A percentile compares a stretch with the other conserved stretches of the same genome.
Conservation (phyloP, 2,888 invertebrate genomes). For the Caenorhabditis angaria region DNA sequence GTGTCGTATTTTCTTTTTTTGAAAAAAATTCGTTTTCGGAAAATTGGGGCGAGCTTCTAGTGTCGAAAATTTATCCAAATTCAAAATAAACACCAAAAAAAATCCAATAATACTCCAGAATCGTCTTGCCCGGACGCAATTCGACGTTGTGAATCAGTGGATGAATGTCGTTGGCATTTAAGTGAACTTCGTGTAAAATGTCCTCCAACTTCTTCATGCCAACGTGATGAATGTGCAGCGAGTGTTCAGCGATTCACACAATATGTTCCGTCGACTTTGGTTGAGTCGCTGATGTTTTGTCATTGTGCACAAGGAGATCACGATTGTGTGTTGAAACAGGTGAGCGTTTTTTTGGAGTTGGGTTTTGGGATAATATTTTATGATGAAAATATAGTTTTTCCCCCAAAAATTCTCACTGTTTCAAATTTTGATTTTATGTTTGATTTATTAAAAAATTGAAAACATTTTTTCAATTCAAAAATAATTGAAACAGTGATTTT, state of each 20-base stretch:
- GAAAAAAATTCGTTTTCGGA: too few species aligned
- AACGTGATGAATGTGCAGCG: slow-evolving; percentile 60
- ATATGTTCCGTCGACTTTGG: slow-evolving; percentile 59
- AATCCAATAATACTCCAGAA: slow-evolving; percentile 53
- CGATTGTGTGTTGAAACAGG: slow-evolving; percentile 60
- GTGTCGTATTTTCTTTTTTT: too few species aligned
- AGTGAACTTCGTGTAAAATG: slow-evolving; percentile 62
- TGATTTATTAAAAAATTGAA: too few species aligned
- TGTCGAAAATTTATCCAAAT: too few species aligned
- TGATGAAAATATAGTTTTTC: too few species aligned
- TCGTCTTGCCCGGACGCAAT: slow-evolving; percentile 62
- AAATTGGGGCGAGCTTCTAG: too few species aligned
- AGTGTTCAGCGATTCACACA: slow-evolving; percentile 60
- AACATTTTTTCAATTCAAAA: too few species aligned
- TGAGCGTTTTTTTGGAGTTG: slow-evolving; percentile 20
- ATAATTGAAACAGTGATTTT: too few species aligned
- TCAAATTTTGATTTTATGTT: too few species aligned
- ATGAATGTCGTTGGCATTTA: slow-evolving; percentile 65
- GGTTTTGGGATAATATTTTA: too few species aligned
- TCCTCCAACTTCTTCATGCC: slow-evolving; percentile 39
- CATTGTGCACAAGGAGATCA: slow-evolving; percentile 61
- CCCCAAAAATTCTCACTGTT: too few species aligned
- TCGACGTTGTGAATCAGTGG: slow-evolving; percentile 57
- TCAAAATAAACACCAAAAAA: not conserved
- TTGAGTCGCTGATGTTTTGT: slow-evolving; percentile 67